A percentile compares a stretch with the other conserved stretches of the same genome.
Evolutionary conservation across 2,797 vertebrate genomes (phyloP).

Genomic region (Selene dorsalis): DNA sequence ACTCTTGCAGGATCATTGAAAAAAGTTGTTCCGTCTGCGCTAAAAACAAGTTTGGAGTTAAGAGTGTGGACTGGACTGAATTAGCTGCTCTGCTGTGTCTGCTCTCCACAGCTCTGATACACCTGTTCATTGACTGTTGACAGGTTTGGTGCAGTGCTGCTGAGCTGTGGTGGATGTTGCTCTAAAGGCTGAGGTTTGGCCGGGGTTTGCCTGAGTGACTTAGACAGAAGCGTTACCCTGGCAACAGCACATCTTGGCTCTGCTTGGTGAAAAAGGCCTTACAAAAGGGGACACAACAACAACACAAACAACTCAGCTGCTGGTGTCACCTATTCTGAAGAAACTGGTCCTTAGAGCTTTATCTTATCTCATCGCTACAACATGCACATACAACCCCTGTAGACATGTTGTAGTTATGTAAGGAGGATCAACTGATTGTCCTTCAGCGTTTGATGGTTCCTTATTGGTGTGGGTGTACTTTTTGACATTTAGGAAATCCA

Average conservation of each 20-base stretch:
- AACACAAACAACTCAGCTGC: constrained; percentile 63
- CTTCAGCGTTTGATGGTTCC: not conserved
- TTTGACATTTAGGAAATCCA: constrained; percentile 5
- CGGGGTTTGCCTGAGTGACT: constrained; percentile 76
- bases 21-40: not conserved
- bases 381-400: not conserved
- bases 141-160: constrained; percentile 64
- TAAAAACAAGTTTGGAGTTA: not conserved
- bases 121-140: constrained; percentile 55
- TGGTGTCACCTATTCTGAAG: constrained; percentile 6
- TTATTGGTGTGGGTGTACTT: not conserved
- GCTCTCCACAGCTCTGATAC: constrained; percentile 18
- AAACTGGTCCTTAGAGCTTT: not conserved
- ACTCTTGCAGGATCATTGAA: not conserved
- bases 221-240: constrained; percentile 81
- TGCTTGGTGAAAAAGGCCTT: constrained; percentile 71
- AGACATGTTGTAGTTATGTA: not conserved
- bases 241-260: constrained; percentile 83
- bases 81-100: not conserved
- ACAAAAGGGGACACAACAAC: constrained; percentile 71
- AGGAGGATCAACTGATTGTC: not conserved
- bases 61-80: not conserved
- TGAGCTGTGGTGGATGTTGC: constrained; percentile 65
- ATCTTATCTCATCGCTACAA: not conserved
- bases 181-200: constrained; percentile 73